phyloP scores from a whole-genome alignment of 2,113 vertebrate genomes.

The Nycticebus coucang region DNA sequence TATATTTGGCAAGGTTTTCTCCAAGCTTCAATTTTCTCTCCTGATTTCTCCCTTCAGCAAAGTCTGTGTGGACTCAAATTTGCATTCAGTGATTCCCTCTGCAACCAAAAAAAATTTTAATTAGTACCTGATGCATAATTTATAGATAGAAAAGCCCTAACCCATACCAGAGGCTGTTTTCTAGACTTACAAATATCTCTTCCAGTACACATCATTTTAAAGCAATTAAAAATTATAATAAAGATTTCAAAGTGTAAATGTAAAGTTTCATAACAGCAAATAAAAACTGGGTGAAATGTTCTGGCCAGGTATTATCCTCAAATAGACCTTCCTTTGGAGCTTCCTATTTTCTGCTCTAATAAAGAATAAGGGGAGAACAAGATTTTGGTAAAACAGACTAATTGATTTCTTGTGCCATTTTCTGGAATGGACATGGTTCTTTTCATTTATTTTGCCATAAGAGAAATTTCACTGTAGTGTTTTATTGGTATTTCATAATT shows the following conservation, averaged over 20 bases:
- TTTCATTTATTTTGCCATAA: conserved; percentile 22
- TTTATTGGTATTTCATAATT: conserved; percentile 2
- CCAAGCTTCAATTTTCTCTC: not conserved
- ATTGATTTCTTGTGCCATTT: conserved; percentile 1
- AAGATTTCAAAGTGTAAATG: conserved; percentile 48
- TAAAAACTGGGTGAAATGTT: not conserved
- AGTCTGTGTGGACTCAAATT: conserved; percentile 45
- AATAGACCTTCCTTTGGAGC: not conserved
- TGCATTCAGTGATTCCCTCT: conserved; percentile 69
- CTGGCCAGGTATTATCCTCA: conserved; percentile 27
- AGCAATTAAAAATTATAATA: conserved; percentile 69
- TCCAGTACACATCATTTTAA: conserved; percentile 62
- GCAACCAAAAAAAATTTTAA: conserved; percentile 67
- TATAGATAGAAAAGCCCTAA: conserved; percentile 63
- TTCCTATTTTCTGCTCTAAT: conserved; percentile 17
- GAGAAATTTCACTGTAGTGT: not conserved
- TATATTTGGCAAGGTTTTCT: conserved; percentile 42
- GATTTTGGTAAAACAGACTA: not conserved
- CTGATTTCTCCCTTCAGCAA: conserved; percentile 27
- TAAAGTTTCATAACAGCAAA: conserved; percentile 34
- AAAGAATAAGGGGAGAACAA: not conserved
- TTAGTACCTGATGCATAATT: conserved; percentile 73
- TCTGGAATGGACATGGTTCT: conserved; percentile 28
- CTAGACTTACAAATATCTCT: conserved; percentile 46
- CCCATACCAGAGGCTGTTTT: conserved; percentile 59